Evolutionary conservation across 1,140 invertebrate genomes (phyloP), one percentile per base, ranked within the genome.

Genomic region (Caenorhabditis tropicalis): DNA sequence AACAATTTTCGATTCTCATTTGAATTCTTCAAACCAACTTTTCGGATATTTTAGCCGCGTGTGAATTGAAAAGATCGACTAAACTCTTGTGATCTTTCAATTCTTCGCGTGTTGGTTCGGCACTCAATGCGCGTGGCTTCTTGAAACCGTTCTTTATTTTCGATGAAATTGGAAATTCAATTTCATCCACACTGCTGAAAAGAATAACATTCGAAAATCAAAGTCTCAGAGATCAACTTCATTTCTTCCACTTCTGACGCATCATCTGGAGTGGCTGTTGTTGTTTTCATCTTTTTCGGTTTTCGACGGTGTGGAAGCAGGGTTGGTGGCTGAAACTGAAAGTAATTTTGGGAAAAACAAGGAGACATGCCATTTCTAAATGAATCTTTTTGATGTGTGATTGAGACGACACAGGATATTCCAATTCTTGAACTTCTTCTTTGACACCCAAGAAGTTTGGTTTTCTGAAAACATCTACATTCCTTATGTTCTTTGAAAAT

Each of bases 21-120:
- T 27, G 29, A 65, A 19, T 43, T 10, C 3, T 24, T 24, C 7
- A 24, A 43, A 24, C 65, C n/a, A 16, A 74, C 33, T 43, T 74
- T 46, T 43, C 65, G 27, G n/a, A 70, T 24, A 43, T 15, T 43
- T 19, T 46, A 74, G 65, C 65, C 36, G 65, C 65, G 65, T 74
- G 65, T 74, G 65, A 74, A 74, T 74, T 74, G 21, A 74, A 74
- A 19, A 74, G n/a, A 74, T 74, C 65, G 24, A 74, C 65, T 74
- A 74, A 74, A 74, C 65, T 74, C 65, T 74, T 74, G 65, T 74
- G 65, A 19, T 74, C 65, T 74, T 74, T 74, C 36, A 74, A 74
- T 74, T 74, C 65, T 10, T 74, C 65, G 12, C 65, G 33, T 74
- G 65, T 74, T 74, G 65, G 65, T 43, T 74, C 33, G 65, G 65